A percentile compares a stretch with the other conserved stretches of the same genome.
Conservation (phyloP, 2,113 vertebrate genomes). For the Paralichthys olivaceus region DNA sequence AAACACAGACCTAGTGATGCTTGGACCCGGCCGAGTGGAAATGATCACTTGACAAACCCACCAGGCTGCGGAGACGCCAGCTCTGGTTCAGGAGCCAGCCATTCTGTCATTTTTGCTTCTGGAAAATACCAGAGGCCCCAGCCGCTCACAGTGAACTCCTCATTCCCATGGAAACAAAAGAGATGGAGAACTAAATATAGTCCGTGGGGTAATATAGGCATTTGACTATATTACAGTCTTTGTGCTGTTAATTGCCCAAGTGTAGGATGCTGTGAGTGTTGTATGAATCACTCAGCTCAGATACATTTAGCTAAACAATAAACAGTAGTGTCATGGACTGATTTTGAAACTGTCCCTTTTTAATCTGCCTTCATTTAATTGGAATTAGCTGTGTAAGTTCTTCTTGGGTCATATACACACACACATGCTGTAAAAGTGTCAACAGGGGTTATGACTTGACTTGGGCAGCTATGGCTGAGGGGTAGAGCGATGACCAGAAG, state of each 20-base stretch:
- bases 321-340: not conserved
- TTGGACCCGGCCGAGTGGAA: slow-evolving; percentile 64
- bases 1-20: slow-evolving; percentile 57
- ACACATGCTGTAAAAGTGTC: not conserved
- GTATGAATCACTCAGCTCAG: not conserved
- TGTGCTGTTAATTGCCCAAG: slow-evolving; percentile 23
- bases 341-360: not conserved
- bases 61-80: slow-evolving; percentile 57
- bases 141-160: slow-evolving; percentile 31
- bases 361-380: not conserved
- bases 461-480: too few species aligned
- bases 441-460: not conserved
- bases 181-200: slow-evolving; percentile 65
- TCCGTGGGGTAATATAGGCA: slow-evolving; percentile 37
- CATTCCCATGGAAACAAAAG: slow-evolving; percentile 78
- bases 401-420: not conserved
- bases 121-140: slow-evolving; percentile 60
- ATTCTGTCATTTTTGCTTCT: slow-evolving; percentile 39
- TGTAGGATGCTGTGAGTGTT: slow-evolving; percentile 1
- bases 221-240: slow-evolving; percentile 19
- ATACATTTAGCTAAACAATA: slow-evolving; percentile 13
- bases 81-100: slow-evolving; percentile 43
- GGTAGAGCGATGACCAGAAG: too few species aligned
- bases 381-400: not conserved
- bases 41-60: slow-evolving; percentile 71